Conservation (phyloP, 2,797 vertebrate species). For the Molossus alvarezi region DNA sequence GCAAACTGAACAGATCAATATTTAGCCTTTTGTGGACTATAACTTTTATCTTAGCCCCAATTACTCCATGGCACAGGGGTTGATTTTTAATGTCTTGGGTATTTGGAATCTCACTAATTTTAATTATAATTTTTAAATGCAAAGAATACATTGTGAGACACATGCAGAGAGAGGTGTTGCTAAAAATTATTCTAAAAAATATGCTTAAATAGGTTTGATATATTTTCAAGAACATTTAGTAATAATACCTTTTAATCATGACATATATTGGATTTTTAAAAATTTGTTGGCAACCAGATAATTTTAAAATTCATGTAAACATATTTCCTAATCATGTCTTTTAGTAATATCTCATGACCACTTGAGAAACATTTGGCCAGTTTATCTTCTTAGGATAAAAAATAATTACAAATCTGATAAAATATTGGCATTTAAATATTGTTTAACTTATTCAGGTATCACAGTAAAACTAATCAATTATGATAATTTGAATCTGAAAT, state of each 20-base stretch:
- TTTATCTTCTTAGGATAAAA: slow-evolving; percentile 56
- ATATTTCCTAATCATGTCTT: slow-evolving; percentile 6
- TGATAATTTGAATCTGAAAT: background rate
- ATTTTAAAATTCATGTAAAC: slow-evolving; percentile 53
- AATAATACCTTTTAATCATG: slow-evolving; percentile 61
- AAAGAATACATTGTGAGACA: slow-evolving; percentile 57
- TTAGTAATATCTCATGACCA: background rate
- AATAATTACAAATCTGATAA: slow-evolving; percentile 49
- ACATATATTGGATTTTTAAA: background rate
- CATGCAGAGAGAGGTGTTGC: background rate
- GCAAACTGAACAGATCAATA: slow-evolving; percentile 64
- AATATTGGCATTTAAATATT: slow-evolving; percentile 36
- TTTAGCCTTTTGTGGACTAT: slow-evolving; percentile 72
- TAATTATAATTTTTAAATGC: background rate
- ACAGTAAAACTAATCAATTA: slow-evolving; percentile 36
- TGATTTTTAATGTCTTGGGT: slow-evolving; percentile 75
- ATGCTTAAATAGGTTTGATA: background rate
- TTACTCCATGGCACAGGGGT: slow-evolving; percentile 76
- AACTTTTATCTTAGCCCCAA: slow-evolving; percentile 85
- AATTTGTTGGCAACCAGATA: background rate
- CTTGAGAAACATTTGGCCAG: slow-evolving; percentile 8
- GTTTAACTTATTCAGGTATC: slow-evolving; percentile 36
- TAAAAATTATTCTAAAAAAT: background rate
- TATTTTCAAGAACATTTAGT: slow-evolving; percentile 27
- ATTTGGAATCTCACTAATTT: slow-evolving; percentile 67